Percentiles rank a stretch among this genome's conserved stretches.
Evolutionary conservation across 2,888 invertebrate genomes (phyloP).

Genomic region (Ophion obscuratus): DNA sequence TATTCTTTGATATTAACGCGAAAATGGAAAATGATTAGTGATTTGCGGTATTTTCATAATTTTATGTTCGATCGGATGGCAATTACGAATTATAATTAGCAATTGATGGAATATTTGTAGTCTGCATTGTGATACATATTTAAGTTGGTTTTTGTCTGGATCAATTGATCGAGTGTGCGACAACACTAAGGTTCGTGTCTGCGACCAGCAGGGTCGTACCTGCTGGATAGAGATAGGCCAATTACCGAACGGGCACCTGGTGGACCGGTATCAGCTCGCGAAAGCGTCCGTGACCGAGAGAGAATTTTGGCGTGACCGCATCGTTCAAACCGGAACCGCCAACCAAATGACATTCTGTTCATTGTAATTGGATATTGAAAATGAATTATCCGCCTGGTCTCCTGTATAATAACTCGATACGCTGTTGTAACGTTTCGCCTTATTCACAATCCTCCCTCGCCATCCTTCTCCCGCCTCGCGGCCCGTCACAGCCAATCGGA

Average conservation of each 20-base stretch:
- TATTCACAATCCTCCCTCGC: neutral
- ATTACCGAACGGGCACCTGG: constrained; percentile 36
- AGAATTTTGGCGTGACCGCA: constrained; percentile 69
- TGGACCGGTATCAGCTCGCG: constrained; percentile 30
- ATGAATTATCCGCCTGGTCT: constrained; percentile 67
- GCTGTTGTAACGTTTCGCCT: neutral
- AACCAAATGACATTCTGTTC: constrained; percentile 73
- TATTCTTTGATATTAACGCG: neutral
- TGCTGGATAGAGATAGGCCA: neutral
- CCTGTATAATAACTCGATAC: constrained; percentile 49
- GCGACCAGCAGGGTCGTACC: neutral
- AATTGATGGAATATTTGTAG: neutral
- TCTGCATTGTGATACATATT: neutral
- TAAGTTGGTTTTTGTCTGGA: constrained; percentile 10
- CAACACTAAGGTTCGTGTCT: no score
- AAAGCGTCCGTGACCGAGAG: constrained; percentile 33
- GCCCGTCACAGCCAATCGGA: neutral
- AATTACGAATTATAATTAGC: neutral
- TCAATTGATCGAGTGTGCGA: constrained; percentile 41
- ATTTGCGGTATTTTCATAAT: neutral
- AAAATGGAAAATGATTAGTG: no score
- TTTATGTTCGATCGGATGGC: neutral
- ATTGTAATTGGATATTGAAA: constrained; percentile 72
- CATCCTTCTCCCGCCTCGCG: neutral
- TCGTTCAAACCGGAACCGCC: constrained; percentile 53